A percentile compares a stretch with the other conserved stretches of the same genome.
Evolutionary conservation across 2,888 invertebrate genomes (phyloP).

Genomic region (Crepidodera aurea): DNA sequence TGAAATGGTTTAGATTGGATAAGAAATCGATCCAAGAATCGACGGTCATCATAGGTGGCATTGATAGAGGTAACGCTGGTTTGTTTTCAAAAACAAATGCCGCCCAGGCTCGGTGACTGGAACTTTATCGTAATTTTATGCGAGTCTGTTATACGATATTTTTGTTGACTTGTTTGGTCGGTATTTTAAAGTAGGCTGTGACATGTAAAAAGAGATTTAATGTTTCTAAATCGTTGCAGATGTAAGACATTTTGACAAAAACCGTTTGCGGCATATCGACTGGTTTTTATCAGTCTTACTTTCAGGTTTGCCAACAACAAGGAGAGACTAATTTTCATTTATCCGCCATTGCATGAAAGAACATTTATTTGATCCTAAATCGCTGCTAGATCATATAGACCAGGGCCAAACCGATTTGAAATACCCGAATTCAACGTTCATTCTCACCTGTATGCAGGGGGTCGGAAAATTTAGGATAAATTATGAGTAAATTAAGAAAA

Average conservation of each 20-base stretch:
- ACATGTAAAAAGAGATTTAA: constrained; percentile 22
- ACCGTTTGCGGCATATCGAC: background rate
- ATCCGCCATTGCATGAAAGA: no score
- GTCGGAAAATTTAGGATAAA: no score
- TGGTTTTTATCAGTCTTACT: background rate
- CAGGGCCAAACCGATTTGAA: no score
- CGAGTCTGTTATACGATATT: constrained; percentile 21
- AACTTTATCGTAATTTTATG: constrained; percentile 29
- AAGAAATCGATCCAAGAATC: background rate
- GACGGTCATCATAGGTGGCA: constrained; percentile 18
- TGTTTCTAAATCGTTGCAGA: constrained; percentile 11
- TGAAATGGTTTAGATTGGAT: no score
- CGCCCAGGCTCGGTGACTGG: constrained; percentile 18
- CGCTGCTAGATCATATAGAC: no score
- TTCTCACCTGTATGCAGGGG: no score
- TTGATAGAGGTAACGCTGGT: constrained; percentile 22
- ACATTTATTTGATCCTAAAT: no score
- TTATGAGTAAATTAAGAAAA: no score
- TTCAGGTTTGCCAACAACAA: no score
- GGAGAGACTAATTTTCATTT: no score
- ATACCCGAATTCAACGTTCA: no score
- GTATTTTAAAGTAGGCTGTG: constrained; percentile 20
- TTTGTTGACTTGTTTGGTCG: constrained; percentile 23
- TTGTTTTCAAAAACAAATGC: constrained; percentile 31
- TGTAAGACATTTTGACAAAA: constrained; percentile 2